phyloP scores from a whole-genome alignment of 2,888 invertebrate genomes.

The Coenonympha arcania region DNA sequence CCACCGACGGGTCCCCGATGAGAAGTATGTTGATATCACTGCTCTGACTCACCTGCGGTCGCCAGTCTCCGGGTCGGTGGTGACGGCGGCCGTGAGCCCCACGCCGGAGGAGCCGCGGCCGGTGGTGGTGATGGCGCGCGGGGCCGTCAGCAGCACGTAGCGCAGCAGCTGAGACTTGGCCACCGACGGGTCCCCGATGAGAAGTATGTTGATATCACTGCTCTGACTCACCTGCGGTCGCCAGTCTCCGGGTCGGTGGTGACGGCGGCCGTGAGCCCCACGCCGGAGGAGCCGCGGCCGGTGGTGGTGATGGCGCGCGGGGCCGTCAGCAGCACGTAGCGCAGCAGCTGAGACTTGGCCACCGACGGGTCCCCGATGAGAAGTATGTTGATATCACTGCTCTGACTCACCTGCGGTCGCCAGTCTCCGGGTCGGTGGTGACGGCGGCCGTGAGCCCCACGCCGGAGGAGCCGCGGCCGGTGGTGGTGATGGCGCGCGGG shows the following conservation, averaged over 20 bases:
- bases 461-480: conserved; percentile 97
- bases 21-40: too few species aligned
- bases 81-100: conserved; percentile 98
- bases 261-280: conserved; percentile 98
- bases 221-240: conserved; percentile 5
- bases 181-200: not conserved
- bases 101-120: conserved; percentile 99
- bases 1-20: not conserved
- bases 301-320: conserved; percentile 98
- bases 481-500: conserved; percentile 96
- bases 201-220: too few species aligned
- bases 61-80: conserved; percentile 96
- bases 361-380: not conserved
- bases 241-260: conserved; percentile 96
- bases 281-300: conserved; percentile 97
- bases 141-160: conserved; percentile 90
- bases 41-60: conserved; percentile 5
- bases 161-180: not conserved
- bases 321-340: conserved; percentile 87
- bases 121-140: conserved; percentile 96
- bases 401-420: conserved; percentile 49
- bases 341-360: not conserved
- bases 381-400: too few species aligned
- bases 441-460: conserved; percentile 99
- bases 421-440: conserved; percentile 95